These are phyloP conservation scores for Lampropteryx suffumata DNA, from an alignment of 2,888 invertebrate genomes.

Conservation along the genomic window DNA sequence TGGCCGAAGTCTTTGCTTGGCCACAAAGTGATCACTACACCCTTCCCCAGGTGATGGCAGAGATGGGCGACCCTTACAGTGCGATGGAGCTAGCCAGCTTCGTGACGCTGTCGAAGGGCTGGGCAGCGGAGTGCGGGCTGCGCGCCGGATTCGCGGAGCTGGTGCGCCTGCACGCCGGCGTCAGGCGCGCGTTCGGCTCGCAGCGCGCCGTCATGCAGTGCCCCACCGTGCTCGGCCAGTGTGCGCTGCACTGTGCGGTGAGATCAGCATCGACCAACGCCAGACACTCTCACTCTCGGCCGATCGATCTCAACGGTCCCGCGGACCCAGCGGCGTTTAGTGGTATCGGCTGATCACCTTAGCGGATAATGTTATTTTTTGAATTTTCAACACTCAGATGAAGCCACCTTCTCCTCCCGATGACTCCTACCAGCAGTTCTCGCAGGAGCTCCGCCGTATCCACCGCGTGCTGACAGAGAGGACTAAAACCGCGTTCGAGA, in stretches of 20 bases:
- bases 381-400: constrained; percentile 36
- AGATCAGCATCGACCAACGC: constrained; percentile 12
- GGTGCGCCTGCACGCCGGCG: constrained; percentile 90
- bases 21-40: too few species aligned
- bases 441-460: constrained; percentile 83
- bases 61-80: constrained; percentile 94
- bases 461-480: constrained; percentile 83
- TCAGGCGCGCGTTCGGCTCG: constrained; percentile 88
- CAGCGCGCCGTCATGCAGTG: constrained; percentile 94
- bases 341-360: too few species aligned
- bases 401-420: constrained; percentile 86
- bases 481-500: constrained; percentile 88
- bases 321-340: too few species aligned
- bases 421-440: constrained; percentile 86
- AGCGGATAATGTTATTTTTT: background rate
- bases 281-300: too few species aligned
- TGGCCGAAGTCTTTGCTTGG: too few species aligned
- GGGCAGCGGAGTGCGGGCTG: constrained; percentile 95
- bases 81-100: constrained; percentile 95
- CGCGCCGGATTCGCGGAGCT: constrained; percentile 96
- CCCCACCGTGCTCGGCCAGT: constrained; percentile 95
- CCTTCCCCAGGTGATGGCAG: constrained; percentile 89
- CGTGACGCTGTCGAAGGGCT: constrained; percentile 97
- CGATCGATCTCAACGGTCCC: too few species aligned
- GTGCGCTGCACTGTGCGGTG: constrained; percentile 89